Conservation (phyloP, 2,113 vertebrate species). For the Eurystomus gularis region DNA sequence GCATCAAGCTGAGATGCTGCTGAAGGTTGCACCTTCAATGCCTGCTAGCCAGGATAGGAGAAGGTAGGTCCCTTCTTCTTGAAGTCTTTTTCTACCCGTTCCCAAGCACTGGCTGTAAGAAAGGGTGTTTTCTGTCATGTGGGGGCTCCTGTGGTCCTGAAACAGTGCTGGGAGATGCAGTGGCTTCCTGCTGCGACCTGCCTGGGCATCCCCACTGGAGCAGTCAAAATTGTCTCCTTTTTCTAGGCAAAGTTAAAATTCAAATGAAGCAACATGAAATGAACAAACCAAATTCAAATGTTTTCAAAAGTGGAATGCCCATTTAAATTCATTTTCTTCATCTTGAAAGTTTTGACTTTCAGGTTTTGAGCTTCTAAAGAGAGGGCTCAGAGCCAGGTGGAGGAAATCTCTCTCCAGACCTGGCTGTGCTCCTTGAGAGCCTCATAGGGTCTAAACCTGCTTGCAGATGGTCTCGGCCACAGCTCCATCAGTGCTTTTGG, state of each 20-base stretch:
- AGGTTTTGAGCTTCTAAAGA: not conserved
- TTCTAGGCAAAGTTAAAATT: not conserved
- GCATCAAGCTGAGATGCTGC: not conserved
- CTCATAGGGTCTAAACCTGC: not conserved
- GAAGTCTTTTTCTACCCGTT: fast-evolving
- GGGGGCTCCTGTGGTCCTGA: not conserved
- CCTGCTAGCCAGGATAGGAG: not conserved
- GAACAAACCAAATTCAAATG: not conserved
- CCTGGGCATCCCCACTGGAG: fast-evolving
- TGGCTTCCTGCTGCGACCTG: not conserved
- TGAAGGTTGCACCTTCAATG: not conserved
- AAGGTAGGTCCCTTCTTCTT: not conserved
- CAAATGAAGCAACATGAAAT: not conserved
- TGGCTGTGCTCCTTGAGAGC: not conserved
- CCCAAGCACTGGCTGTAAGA: not conserved
- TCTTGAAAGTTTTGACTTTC: not conserved
- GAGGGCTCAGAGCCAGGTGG: not conserved
- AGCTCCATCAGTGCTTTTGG: not conserved
- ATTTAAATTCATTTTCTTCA: not conserved
- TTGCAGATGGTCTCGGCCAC: fast-evolving
- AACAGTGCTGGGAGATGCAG: not conserved
- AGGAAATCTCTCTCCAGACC: not conserved
- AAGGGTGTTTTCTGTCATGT: not conserved
- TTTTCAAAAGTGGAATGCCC: not conserved
- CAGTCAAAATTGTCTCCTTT: not conserved